Evolutionary conservation across 2,888 invertebrate genomes (phyloP), one percentile per base, ranked within the genome.

Genomic region (Zhuqinia jingwanae): DNA sequence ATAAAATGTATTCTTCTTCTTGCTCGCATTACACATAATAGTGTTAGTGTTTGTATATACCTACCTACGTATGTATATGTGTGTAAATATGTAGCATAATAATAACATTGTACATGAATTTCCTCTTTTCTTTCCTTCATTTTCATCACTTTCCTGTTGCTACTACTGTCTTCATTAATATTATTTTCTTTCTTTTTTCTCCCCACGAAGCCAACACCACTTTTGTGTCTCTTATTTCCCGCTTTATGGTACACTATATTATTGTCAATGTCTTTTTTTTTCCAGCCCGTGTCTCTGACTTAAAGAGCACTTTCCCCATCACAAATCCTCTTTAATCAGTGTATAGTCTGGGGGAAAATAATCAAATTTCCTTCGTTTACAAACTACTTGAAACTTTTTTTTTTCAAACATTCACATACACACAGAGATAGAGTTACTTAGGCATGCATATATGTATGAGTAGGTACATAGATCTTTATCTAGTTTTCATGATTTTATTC

Each of bases 161-260:
- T 63, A 11, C 36, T 75, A 36, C 76, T 15, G 22, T 76, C 76
- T 76, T 76, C 76, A 76, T 76, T 76, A 76, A 76, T 58, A 76
- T n/a, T n/a, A n/a, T n/a, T 58, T 76, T 76, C 42, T 58, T 36
- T 50, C n/a, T 47, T 73, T 50, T 45, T 50, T 20, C 17, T 45
- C 20, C 22, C 17, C 22, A 36, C 15, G 42, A 27, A 65, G 42
- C 20, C 15, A 11, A 25, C 22, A 25, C n/a, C 6, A 25, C 73
- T 27, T 50, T 42, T 65, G 30, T 25, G 30, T 65, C 11, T 10
- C 65, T 15, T 65, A n/a, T 30, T 2, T n/a, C 30, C 8, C 13
- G 68, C 6, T 58, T 20, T 58, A n/a, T 58, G 17, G 17, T 13
- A 17, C 36, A 63, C 30, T 36, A 60, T 30, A 22, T 17, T 53